Percentiles rank a stretch among this genome's conserved stretches.
These are phyloP conservation scores for Columba guinea DNA, from an alignment of 2,797 vertebrate genomes.

Conservation along the genomic window DNA sequence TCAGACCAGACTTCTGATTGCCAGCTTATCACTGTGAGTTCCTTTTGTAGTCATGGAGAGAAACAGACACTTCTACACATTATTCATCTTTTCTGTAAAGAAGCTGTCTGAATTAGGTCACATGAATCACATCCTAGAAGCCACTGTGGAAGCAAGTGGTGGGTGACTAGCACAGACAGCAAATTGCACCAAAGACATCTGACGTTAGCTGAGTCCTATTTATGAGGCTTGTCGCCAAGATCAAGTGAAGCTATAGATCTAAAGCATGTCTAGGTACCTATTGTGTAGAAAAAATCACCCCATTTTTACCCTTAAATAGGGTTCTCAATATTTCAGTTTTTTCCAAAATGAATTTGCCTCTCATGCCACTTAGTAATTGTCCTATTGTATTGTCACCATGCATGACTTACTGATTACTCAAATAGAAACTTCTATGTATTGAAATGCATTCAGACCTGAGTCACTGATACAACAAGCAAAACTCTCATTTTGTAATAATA, in stretches of 20 bases:
- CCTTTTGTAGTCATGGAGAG: not conserved
- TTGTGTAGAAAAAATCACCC: not conserved
- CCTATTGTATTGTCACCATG: not conserved
- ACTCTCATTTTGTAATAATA: not conserved
- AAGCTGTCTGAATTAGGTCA: conserved; percentile 20
- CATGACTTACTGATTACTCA: not conserved
- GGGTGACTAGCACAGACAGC: not conserved
- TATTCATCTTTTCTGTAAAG: conserved; percentile 9
- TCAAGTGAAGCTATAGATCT: not conserved
- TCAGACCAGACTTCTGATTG: not conserved
- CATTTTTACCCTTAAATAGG: not conserved
- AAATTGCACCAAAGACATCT: not conserved
- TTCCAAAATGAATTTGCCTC: not conserved
- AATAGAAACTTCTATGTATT: not conserved
- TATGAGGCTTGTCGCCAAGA: not conserved
- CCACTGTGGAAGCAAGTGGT: not conserved
- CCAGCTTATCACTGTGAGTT: not conserved
- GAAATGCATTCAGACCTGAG: not conserved
- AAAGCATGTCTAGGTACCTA: not conserved
- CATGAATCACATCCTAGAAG: conserved; percentile 26
- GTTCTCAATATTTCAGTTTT: not conserved
- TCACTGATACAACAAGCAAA: not conserved
- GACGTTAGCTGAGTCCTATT: not conserved
- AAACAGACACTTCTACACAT: not conserved
- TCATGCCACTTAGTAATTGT: not conserved